A percentile compares a stretch with the other conserved stretches of the same genome.
These are phyloP conservation scores for Eumaeus atala DNA, from an alignment of 1,140 invertebrate genomes.

Conservation along the genomic window DNA sequence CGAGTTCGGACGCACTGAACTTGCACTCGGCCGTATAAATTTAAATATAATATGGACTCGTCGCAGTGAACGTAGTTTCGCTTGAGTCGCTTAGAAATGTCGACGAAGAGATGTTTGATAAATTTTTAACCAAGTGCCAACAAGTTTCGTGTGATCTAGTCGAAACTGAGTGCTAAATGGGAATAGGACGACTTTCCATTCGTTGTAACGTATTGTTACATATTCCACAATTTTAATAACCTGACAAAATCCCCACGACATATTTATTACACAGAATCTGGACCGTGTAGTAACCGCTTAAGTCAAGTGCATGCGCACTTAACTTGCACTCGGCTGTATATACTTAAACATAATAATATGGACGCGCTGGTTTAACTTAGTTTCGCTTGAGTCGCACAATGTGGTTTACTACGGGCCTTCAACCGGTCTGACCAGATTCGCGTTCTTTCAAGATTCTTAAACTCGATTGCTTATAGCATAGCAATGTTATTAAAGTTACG, in stretches of 20 bases:
- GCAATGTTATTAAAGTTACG: no score
- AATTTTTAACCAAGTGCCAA: neutral
- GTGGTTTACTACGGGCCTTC: neutral
- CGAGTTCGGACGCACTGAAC: conserved; percentile 19
- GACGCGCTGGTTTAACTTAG: neutral
- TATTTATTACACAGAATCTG: neutral
- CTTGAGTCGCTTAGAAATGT: neutral
- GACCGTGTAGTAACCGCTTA: no score
- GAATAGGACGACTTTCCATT: no score
- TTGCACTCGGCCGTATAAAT: conserved; percentile 9
- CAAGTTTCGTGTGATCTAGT: no score
- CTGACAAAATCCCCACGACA: no score
- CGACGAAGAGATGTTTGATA: no score
- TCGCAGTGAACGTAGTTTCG: neutral
- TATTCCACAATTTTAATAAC: no score
- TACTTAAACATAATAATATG: neutral
- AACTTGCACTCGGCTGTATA: conserved; percentile 19
- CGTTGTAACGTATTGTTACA: neutral
- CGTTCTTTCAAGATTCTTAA: no score
- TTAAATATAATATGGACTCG: neutral
- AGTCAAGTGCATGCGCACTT: conserved; percentile 14
- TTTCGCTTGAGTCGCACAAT: neutral
- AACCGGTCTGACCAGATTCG: no score
- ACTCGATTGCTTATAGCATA: no score
- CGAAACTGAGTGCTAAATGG: no score